A percentile compares a stretch with the other conserved stretches of the same genome.
These are phyloP conservation scores for Micropoecilia bifurca DNA, from an alignment of 2,797 vertebrate species.

Conservation along the genomic window DNA sequence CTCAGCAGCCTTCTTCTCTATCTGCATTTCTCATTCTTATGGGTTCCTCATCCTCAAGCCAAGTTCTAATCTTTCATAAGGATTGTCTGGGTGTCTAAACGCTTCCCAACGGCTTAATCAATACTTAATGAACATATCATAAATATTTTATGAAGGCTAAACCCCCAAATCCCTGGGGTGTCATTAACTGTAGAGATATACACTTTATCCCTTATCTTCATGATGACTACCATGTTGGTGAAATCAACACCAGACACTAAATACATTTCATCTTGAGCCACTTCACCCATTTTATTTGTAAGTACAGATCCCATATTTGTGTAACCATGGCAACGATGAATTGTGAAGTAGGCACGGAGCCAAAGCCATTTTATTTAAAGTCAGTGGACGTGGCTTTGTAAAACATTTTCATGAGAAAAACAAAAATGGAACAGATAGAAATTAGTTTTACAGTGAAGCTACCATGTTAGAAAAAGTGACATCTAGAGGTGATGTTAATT, in stretches of 20 bases:
- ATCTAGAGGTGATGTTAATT: no score
- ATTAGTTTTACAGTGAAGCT: background rate
- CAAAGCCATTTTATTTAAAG: background rate
- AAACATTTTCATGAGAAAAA: background rate
- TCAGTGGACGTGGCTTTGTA: background rate
- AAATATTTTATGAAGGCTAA: conserved; percentile 82
- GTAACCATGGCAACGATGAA: background rate
- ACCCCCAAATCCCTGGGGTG: conserved; percentile 71
- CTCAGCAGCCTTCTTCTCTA: conserved; percentile 20
- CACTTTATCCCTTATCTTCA: conserved; percentile 57
- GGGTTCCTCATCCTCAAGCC: conserved; percentile 52
- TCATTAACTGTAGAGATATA: conserved; percentile 73
- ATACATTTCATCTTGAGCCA: conserved; percentile 53
- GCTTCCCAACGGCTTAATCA: conserved; percentile 78
- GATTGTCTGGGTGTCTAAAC: conserved; percentile 74
- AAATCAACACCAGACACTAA: conserved; percentile 56
- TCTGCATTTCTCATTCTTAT: conserved; percentile 36
- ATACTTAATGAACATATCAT: conserved; percentile 80
- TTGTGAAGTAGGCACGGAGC: background rate
- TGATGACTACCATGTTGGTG: conserved; percentile 48
- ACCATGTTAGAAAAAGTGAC: background rate
- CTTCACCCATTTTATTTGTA: conserved; percentile 7
- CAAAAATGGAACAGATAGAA: background rate
- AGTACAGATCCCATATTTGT: conserved; percentile 1
- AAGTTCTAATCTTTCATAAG: conserved; percentile 67